Conservation (phyloP, 2,888 invertebrate genomes). For the Sphaeridia pumilis region DNA sequence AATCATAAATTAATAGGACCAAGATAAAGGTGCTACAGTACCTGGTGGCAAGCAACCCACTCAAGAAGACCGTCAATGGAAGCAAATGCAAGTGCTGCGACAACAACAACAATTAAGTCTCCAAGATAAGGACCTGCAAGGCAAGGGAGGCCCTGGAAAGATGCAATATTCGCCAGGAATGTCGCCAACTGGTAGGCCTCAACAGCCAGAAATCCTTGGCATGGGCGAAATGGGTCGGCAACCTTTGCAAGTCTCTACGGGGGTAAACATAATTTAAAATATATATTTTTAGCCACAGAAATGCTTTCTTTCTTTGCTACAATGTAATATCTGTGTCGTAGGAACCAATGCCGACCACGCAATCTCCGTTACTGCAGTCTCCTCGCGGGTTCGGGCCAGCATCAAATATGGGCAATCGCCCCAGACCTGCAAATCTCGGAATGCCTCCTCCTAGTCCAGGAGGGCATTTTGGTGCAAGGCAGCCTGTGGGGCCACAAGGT, state of each 20-base stretch:
- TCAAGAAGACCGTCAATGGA: conserved; percentile 79
- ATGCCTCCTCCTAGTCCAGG: conserved; percentile 35
- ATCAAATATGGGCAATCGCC: conserved; percentile 2
- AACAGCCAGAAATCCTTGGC: background rate
- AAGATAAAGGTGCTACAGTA: too few species aligned
- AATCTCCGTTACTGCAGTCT: conserved; percentile 37
- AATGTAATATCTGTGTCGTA: too few species aligned
- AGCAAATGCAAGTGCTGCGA: conserved; percentile 65
- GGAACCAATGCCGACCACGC: conserved; percentile 25
- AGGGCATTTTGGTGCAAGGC: conserved; percentile 23
- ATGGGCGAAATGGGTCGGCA: conserved; percentile 35
- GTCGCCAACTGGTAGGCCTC: background rate
- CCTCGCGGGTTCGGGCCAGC: too few species aligned
- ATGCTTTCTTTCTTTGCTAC: too few species aligned
- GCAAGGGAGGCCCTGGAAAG: too few species aligned
- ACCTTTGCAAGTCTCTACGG: conserved; percentile 44
- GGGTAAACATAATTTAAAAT: conserved; percentile 38
- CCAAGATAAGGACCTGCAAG: conserved; percentile 63
- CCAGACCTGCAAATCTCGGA: conserved; percentile 22
- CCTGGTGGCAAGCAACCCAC: conserved; percentile 51
- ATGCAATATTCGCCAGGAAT: conserved; percentile 21
- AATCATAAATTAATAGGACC: conserved; percentile 62
- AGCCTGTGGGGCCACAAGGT: conserved; percentile 14
- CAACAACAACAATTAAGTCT: conserved; percentile 65
- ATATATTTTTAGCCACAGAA: background rate